Evolutionary conservation across 2,113 vertebrate genomes (phyloP), one percentile per base, ranked within the genome.

Genomic region (Oceanodroma tethys): DNA sequence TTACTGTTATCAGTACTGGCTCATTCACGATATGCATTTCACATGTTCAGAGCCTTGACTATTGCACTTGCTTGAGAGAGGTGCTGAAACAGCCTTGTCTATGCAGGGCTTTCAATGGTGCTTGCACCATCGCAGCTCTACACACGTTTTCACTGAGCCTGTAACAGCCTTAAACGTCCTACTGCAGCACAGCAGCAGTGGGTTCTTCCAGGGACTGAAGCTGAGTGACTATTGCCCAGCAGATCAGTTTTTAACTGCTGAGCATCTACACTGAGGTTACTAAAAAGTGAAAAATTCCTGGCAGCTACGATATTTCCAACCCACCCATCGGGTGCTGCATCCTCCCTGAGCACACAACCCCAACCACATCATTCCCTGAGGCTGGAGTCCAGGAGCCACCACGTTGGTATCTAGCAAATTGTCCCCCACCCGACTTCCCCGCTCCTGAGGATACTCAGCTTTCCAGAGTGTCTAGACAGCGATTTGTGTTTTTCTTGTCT

Each of bases 61-160:
- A 9, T 15, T n/a, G 18, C 15, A 10, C 48, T 68, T 50, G 53
- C 29, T 59, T 47, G 55, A 43, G 32, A 27, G 43, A 68, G 50
- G 21, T 84, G 81, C 65, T 71, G 60, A 34, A 74, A 74, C 30
- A 66, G 38, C n/a, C 45, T 43, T 21, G 10, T n/a, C 48, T 65
- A 0, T 34, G 47, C 59, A 85, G 68, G 26, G 25, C 42, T 95
- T 73, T 16, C 30, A 32, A 1, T 3, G 22, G 13, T 47, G 26
- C n/a, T 79, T 74, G 87, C 60, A 74, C 29, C 27, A 5, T 34
- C 43, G 22, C 43, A 86, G 65, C 73, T 47, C 15, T n/a, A 8
- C 34, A 32, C 1, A 11, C 0, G 0, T 47, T 74, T 84, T 47
- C 59, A 58, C 16, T 2, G 10, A 66, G 68, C 38, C 71, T 56